Conservation (phyloP, 37 sponge, comb jelly and placozoan genomes). For the Crambe crambe region DNA sequence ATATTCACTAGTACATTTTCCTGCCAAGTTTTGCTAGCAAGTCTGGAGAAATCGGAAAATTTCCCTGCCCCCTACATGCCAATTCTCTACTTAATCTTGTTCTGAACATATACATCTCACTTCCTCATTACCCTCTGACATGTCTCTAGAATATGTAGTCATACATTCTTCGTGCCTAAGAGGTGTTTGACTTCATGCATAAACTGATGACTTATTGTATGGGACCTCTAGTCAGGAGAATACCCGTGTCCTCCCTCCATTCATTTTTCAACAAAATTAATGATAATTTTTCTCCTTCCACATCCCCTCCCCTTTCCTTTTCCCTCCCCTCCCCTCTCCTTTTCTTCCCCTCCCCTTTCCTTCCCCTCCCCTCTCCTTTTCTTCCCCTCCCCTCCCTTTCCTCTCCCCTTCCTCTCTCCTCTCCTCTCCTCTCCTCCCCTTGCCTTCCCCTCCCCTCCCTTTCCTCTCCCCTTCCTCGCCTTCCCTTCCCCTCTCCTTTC, state of each 20-base stretch:
- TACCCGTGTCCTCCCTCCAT: neutral
- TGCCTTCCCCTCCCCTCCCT: neutral
- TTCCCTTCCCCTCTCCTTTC: neutral
- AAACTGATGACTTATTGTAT: no score
- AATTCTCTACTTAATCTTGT: no score
- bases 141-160: no score
- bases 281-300: neutral
- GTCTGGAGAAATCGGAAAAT: no score
- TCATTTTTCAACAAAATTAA: neutral
- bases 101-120: no score
- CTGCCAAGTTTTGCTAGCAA: no score
- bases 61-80: no score
- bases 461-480: neutral
- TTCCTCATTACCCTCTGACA: no score
- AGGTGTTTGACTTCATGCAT: no score
- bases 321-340: neutral
- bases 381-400: neutral
- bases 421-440: neutral
- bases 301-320: neutral
- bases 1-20: no score
- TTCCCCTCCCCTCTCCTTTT: neutral
- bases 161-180: no score
- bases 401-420: neutral
- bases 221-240: neutral
- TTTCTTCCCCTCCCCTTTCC: neutral